Evolutionary conservation across 2,888 invertebrate species (phyloP).

Genomic region (Caenorhabditis sp.): DNA sequence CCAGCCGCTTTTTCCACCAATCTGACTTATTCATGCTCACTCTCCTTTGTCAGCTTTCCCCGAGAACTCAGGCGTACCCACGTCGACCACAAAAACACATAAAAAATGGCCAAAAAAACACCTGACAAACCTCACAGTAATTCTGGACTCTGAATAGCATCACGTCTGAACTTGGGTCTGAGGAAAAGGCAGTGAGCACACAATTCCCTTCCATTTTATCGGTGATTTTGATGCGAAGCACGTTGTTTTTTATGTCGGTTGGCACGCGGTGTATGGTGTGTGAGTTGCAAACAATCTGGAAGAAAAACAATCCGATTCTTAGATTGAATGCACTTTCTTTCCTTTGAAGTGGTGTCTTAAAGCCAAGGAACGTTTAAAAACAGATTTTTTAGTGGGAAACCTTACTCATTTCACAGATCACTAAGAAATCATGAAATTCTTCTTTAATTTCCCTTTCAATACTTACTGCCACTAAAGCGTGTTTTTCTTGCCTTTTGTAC

Average conservation of each 20-base stretch:
- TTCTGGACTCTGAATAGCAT: slow-evolving; percentile 45
- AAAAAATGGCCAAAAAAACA: not conserved
- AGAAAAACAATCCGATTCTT: too few species aligned
- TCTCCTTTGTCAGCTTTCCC: slow-evolving; percentile 18
- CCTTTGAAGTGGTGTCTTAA: too few species aligned
- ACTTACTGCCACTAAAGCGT: too few species aligned
- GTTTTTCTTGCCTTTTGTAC: too few species aligned
- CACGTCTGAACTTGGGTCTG: slow-evolving; percentile 24
- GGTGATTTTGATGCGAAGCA: slow-evolving; percentile 30
- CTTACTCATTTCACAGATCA: too few species aligned
- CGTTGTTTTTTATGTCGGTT: slow-evolving; percentile 31
- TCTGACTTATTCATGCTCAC: slow-evolving; percentile 40
- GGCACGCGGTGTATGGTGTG: slow-evolving; percentile 40
- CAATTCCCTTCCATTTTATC: slow-evolving; percentile 54
- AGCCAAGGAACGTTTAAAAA: too few species aligned
- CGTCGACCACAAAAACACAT: slow-evolving; percentile 6
- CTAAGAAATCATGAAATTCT: too few species aligned
- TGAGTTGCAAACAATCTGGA: slow-evolving; percentile 53
- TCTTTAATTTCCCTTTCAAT: too few species aligned
- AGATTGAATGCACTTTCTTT: slow-evolving; percentile 8
- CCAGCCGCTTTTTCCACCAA: not conserved
- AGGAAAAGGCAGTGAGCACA: slow-evolving; percentile 28
- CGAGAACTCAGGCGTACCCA: slow-evolving; percentile 9
- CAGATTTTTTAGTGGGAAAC: too few species aligned
- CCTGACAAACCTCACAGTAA: slow-evolving; percentile 43